These are phyloP conservation scores for Lucifuga dentata DNA, from an alignment of 2,113 vertebrate species.

Conservation along the genomic window DNA sequence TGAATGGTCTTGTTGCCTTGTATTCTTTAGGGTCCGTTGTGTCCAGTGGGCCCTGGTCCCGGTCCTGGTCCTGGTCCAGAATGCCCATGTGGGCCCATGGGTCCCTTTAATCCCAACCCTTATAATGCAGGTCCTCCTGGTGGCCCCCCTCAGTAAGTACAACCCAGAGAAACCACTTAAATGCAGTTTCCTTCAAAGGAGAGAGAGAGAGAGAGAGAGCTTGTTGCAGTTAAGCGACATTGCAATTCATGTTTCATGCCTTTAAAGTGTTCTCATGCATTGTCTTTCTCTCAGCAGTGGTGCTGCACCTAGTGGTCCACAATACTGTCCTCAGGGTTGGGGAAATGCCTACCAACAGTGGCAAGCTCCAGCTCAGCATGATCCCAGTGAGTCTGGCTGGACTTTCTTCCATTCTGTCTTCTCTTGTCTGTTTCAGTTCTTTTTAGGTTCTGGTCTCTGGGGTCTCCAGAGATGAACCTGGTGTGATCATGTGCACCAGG, in stretches of 20 bases:
- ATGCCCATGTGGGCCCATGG: slow-evolving; percentile 89
- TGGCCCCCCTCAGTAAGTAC: slow-evolving; percentile 90
- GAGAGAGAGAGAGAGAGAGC: too few relatives aligned
- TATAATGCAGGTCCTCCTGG: slow-evolving; percentile 91
- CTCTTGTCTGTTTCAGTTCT: too few relatives aligned
- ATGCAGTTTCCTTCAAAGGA: neutral
- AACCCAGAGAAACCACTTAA: neutral
- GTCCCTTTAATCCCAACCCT: slow-evolving; percentile 91
- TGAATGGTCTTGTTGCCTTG: neutral
- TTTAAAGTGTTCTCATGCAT: neutral
- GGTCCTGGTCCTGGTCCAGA: slow-evolving; percentile 84
- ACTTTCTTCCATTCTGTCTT: neutral
- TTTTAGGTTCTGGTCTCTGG: too few relatives aligned
- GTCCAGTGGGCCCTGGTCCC: slow-evolving; percentile 88
- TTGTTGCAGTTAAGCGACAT: too few relatives aligned
- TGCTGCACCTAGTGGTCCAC: slow-evolving; percentile 86
- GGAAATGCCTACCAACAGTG: slow-evolving; percentile 90
- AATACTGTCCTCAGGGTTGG: slow-evolving; percentile 91
- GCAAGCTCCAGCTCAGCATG: slow-evolving; percentile 90
- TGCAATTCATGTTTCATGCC: neutral
- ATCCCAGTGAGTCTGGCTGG: slow-evolving; percentile 87
- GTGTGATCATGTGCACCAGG: too few relatives aligned
- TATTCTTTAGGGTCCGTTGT: slow-evolving; percentile 85
- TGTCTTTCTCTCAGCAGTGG: slow-evolving; percentile 74
- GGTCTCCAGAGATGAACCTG: too few relatives aligned